Conservation (phyloP, 2,113 vertebrate genomes). For the Bubo bubo region DNA sequence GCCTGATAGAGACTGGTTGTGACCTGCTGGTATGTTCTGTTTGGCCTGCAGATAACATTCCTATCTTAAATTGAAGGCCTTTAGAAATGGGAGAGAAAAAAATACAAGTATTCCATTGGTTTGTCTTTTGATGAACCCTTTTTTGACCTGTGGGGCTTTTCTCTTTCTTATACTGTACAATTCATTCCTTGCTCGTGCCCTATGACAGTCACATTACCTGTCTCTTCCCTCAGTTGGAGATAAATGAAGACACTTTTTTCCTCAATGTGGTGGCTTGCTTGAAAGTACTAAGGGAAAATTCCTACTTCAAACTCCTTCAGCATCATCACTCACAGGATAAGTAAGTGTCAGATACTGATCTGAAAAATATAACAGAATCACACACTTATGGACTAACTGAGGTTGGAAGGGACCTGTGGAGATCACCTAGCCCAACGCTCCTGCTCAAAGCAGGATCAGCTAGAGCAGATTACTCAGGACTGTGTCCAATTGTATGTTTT, state of each 20-base stretch:
- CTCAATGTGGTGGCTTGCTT: conserved; percentile 64
- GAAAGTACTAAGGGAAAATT: conserved; percentile 37
- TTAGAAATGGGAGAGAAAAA: neutral
- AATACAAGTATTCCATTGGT: neutral
- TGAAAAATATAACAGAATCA: neutral
- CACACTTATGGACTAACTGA: neutral
- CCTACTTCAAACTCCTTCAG: conserved; percentile 42
- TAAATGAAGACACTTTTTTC: conserved; percentile 60
- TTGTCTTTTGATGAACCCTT: neutral
- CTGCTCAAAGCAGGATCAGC: neutral
- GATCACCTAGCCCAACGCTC: neutral
- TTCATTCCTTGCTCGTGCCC: neutral
- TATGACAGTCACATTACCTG: neutral
- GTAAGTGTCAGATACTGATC: conserved; percentile 7
- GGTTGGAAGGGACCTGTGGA: neutral
- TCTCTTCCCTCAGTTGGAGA: conserved; percentile 54
- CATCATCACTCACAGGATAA: neutral
- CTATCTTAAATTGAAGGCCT: neutral
- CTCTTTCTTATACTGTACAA: neutral
- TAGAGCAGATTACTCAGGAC: neutral
- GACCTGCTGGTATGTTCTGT: neutral
- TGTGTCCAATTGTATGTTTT: neutral
- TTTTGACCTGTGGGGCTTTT: neutral
- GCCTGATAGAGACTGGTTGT: neutral
- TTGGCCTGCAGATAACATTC: neutral